Conservation (phyloP, 2,113 vertebrate species). For the Plecturocebus donacophilus region DNA sequence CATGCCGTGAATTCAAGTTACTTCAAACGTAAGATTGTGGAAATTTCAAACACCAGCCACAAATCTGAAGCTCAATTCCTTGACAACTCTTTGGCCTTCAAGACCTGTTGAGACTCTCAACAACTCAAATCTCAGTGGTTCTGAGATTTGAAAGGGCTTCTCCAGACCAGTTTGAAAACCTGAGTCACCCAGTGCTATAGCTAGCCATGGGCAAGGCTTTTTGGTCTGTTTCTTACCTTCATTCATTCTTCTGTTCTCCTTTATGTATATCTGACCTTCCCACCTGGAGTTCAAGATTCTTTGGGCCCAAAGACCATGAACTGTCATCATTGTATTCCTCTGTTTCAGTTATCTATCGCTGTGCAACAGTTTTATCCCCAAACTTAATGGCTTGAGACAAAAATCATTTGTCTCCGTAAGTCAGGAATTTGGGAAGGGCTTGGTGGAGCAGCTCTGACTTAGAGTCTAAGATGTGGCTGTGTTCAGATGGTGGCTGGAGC, state of each 20-base stretch:
- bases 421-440: background rate
- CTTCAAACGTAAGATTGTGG: background rate
- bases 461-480: background rate
- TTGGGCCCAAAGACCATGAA: background rate
- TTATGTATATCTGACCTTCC: background rate
- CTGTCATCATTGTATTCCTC: background rate
- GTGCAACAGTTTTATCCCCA: background rate
- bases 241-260: background rate
- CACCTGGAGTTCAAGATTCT: background rate
- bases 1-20: background rate
- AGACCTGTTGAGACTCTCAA: background rate
- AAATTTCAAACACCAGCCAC: background rate
- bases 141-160: background rate
- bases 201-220: background rate
- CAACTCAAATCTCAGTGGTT: background rate
- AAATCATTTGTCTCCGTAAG: background rate
- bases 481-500: background rate
- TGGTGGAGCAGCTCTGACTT: background rate
- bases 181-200: background rate
- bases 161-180: background rate
- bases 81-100: background rate
- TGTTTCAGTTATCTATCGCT: background rate
- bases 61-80: background rate
- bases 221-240: background rate
- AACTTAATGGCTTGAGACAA: background rate